Base-by-base conservation (phyloP, 2,797 vertebrate species). In the Chromis chromis region DNA sequence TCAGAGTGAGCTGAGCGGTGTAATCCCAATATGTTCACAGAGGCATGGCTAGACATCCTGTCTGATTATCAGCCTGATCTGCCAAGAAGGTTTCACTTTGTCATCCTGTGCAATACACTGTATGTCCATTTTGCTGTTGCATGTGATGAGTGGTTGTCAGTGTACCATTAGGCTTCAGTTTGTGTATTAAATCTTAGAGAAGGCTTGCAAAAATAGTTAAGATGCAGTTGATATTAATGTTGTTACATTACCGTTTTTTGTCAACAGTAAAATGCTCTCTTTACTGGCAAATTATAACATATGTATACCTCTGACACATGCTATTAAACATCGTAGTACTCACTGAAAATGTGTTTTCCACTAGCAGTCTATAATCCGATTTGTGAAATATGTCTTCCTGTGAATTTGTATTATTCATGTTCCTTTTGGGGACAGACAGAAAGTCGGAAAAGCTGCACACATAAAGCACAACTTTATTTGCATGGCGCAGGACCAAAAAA, bases 1-100 rank as follows among this genome's bases (percentile, higher is more conserved):
- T 88, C 74, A 86, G 75, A 83, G 72, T 2, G 63, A 84, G 73
- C 73, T 44, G 73, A 76, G 69, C 27, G 7, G 8, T 79, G 65
- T 86, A 83, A 90, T 90, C 84, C 76, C 62, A 21, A 63, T 66
- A 24, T 89, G 84, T 76, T 87, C 76, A 85, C 65, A 79, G 74
- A 68, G 36, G 69, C 79, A 83, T 79, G 70, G 74, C 70, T 65
- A 74, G 78, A 82, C 71, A 85, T 78, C 65, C 63, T 24, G 68
- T 82, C 59, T 68, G 79, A 78, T 78, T 79, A 74, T 74, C 64
- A 79, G 73, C 54, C 53, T 54, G 60, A 52, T 74, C 62, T 64
- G 65, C 33, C 16, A 49, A 67, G 40, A 31, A 71, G 74, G 50
- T 73, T 78, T 79, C 70, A 70, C 59, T 73, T 57, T 64, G 27